Conservation (phyloP, 1,140 invertebrate species). For the Harpegnathos saltator region DNA sequence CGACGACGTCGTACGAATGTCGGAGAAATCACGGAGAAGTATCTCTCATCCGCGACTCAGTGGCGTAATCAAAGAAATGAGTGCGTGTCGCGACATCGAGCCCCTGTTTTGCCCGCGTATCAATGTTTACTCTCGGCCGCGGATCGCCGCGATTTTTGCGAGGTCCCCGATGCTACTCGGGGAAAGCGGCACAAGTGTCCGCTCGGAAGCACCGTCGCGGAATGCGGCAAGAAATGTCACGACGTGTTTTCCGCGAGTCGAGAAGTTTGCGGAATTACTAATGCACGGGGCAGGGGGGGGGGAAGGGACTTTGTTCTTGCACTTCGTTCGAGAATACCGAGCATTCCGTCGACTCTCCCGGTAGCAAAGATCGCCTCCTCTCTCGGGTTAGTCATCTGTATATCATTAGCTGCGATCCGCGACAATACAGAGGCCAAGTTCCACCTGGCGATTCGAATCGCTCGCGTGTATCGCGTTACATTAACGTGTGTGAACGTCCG, state of each 20-base stretch:
- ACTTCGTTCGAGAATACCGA: slow-evolving; percentile 3
- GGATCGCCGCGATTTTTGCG: neutral
- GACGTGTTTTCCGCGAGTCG: neutral
- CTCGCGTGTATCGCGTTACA: no score
- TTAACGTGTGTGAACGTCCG: no score
- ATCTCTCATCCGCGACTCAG: slow-evolving; percentile 5
- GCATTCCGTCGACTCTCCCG: neutral
- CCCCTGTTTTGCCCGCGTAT: neutral
- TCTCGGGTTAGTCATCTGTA: no score
- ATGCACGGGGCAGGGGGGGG: no score
- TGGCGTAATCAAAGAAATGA: neutral
- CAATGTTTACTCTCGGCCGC: neutral
- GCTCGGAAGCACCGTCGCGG: slow-evolving; percentile 20
- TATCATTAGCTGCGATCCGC: no score
- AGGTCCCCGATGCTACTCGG: slow-evolving; percentile 3
- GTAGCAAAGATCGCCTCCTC: neutral
- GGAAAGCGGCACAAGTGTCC: slow-evolving; percentile 39
- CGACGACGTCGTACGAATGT: slow-evolving; percentile 1
- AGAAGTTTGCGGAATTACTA: slow-evolving; percentile 1
- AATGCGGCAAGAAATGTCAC: slow-evolving; percentile 18
- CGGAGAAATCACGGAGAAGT: slow-evolving; percentile 18
- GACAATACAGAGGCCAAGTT: no score
- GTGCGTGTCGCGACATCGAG: neutral
- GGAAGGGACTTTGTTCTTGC: slow-evolving; percentile 35
- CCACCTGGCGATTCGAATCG: no score